Conservation (phyloP, 2,113 vertebrate species). For the Bettongia penicillata region DNA sequence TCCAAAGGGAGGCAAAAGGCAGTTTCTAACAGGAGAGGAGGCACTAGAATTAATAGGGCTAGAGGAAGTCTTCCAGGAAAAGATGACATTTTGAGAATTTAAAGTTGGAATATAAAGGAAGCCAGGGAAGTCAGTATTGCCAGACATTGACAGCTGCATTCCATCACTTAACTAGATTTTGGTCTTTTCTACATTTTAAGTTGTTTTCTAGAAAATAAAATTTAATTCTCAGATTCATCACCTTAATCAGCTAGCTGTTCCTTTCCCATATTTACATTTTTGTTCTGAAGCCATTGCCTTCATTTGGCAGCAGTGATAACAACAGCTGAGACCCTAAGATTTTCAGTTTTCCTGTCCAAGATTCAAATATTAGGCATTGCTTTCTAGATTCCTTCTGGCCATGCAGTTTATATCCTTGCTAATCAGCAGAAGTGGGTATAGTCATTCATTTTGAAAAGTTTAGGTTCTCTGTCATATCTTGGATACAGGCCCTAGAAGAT, state of each 20-base stretch:
- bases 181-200: background rate
- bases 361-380: background rate
- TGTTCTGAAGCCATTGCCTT: background rate
- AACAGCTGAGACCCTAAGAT: background rate
- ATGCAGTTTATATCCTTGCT: background rate
- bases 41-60: background rate
- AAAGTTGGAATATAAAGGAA: background rate
- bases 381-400: background rate
- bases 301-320: background rate
- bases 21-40: background rate
- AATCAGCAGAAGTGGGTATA: background rate
- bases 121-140: background rate
- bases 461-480: background rate
- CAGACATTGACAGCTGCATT: background rate
- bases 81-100: background rate
- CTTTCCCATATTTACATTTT: background rate
- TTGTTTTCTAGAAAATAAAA: background rate
- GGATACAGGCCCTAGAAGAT: background rate
- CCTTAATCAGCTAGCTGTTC: background rate
- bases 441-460: background rate
- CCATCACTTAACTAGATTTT: background rate
- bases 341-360: background rate
- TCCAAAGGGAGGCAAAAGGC: background rate
- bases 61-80: background rate
- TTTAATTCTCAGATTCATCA: background rate